Evolutionary conservation across 2,113 vertebrate genomes (phyloP), one percentile per base, ranked within the genome.

Genomic region (Macaca fascicularis): DNA sequence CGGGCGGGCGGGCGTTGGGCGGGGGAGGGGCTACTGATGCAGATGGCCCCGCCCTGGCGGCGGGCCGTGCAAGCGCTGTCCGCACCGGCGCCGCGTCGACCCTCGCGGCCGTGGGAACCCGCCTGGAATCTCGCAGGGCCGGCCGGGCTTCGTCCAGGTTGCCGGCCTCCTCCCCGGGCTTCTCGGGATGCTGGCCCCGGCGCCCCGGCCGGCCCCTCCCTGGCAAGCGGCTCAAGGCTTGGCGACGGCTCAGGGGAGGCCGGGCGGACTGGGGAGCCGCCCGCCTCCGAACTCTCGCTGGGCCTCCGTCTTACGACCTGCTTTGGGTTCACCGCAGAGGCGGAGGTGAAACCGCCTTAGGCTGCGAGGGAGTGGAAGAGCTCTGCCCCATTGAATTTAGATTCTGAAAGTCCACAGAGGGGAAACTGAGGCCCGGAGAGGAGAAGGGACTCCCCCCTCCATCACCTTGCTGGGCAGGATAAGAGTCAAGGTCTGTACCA

Each of bases 21-120:
- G 9, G 43, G 32, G 43, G 32, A 32, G 30, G 2, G 5, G 10
- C 10, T 0, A 0, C 14, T 2, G 25, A 3, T 5, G n/a, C 1
- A 4, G 0, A 6, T 2, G 1, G 38, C 59, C 11, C 32, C 35
- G 23, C 55, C 27, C 50, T 16, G 7, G 17, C 0, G 2, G 13
- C 8, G 13, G 1, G 30, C 45, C 0, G 55, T 55, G 85, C 92
- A 55, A 45, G 93, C 89, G 80, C 8, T 0, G 0, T 50, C 2
- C 6, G 11, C 0, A 2, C 0, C 2, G 8, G 67, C 12, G 2
- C 2, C 1, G 38, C 6, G 20, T 11, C 0, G 8, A 4, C 14
- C 5, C 16, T 7, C 2, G 35, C 0, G 2, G 19, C 20, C 1
- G 13, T 23, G 86, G 43, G 75, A 12, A 25, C 0, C 0, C 16